These are phyloP conservation scores for Jaculus jaculus DNA, from an alignment of 2,113 vertebrate species.

Conservation along the genomic window DNA sequence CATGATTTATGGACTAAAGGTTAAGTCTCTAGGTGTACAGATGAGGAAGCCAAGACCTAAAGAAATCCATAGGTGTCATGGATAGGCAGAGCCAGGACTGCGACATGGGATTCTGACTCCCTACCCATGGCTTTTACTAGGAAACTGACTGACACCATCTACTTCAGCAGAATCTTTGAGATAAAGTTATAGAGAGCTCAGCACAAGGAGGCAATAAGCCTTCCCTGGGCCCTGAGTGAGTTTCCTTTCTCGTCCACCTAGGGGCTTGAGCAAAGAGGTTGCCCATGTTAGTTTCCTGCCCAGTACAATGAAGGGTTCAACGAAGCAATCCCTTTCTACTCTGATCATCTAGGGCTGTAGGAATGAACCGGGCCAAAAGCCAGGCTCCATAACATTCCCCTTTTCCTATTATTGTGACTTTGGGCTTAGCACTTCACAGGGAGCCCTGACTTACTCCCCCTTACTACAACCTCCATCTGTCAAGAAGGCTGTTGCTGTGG, in stretches of 20 bases:
- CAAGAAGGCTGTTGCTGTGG: background rate
- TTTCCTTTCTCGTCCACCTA: background rate
- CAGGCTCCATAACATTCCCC: background rate
- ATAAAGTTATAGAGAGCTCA: background rate
- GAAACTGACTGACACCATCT: background rate
- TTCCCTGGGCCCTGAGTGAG: background rate
- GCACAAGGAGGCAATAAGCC: background rate
- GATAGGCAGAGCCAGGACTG: background rate
- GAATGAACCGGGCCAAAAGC: background rate
- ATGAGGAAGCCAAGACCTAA: background rate
- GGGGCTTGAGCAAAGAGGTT: background rate
- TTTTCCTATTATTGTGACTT: background rate
- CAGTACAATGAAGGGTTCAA: background rate
- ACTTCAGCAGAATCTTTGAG: background rate
- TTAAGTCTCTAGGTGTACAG: background rate
- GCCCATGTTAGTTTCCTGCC: background rate
- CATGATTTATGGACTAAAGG: background rate
- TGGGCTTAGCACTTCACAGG: background rate
- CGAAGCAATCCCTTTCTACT: background rate
- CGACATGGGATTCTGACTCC: background rate
- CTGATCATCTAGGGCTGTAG: background rate
- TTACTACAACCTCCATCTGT: background rate
- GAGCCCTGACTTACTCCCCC: background rate
- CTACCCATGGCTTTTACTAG: background rate
- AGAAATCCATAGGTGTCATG: background rate